Conservation (phyloP, 1,140 invertebrate genomes). For the Theocolax elegans region DNA sequence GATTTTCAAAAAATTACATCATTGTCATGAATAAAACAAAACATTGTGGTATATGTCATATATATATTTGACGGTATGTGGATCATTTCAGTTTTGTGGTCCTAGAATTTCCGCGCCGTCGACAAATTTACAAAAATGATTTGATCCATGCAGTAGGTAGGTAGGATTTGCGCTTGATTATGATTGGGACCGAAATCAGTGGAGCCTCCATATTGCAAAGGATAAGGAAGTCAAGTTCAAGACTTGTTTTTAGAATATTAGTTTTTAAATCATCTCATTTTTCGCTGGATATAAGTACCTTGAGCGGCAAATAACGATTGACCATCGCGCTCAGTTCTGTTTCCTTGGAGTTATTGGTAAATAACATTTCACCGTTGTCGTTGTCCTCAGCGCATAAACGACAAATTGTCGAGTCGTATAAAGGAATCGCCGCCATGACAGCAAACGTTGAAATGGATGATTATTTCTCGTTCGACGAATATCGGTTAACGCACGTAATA, state of each 20-base stretch:
- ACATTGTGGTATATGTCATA: too few relatives aligned
- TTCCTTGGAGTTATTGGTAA: slow-evolving; percentile 69
- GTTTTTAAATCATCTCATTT: slow-evolving; percentile 24
- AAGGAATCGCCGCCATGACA: slow-evolving; percentile 59
- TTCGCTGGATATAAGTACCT: slow-evolving; percentile 68
- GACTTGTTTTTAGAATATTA: slow-evolving; percentile 55
- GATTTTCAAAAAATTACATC: too few relatives aligned
- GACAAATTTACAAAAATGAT: slow-evolving; percentile 39
- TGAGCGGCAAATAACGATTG: slow-evolving; percentile 78
- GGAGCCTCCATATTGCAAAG: slow-evolving; percentile 51
- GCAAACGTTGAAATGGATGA: slow-evolving; percentile 14
- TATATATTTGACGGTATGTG: too few relatives aligned
- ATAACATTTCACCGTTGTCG: slow-evolving; percentile 74
- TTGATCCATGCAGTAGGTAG: slow-evolving; percentile 62
- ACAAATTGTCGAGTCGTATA: slow-evolving; percentile 77
- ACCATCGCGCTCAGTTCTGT: slow-evolving; percentile 73
- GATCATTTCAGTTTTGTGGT: too few relatives aligned
- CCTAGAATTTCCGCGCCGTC: background rate
- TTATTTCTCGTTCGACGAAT: background rate
- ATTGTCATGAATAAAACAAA: too few relatives aligned
- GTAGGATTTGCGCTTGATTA: background rate
- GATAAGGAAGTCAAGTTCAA: slow-evolving; percentile 73
- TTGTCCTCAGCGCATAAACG: slow-evolving; percentile 79
- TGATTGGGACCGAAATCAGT: slow-evolving; percentile 56
- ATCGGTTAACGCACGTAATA: too few relatives aligned